phyloP scores from a whole-genome alignment of 2,797 vertebrate genomes.

The Scomberomorus guttatus region DNA sequence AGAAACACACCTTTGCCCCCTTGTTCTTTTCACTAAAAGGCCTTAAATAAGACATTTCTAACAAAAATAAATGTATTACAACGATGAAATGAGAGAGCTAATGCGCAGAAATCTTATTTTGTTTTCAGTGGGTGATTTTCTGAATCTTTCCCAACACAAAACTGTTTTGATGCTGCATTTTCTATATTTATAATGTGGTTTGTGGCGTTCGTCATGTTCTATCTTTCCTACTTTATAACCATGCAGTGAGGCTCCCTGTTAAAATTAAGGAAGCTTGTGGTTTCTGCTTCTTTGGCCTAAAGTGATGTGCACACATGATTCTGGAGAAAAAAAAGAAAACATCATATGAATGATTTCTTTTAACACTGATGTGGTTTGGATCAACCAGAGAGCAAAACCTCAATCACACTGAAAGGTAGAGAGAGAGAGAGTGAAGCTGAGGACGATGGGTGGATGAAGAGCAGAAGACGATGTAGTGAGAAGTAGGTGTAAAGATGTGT shows the following conservation, averaged over 20 bases:
- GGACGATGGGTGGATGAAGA: neutral
- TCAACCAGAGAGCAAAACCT: too few species aligned
- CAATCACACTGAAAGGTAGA: too few species aligned
- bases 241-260: too few species aligned
- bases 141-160: slow-evolving; percentile 5
- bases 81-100: neutral
- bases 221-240: neutral
- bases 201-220: neutral
- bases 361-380: neutral
- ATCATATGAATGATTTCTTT: neutral
- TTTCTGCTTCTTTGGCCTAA: neutral
- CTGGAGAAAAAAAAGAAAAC: neutral
- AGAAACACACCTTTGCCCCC: neutral
- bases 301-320: neutral
- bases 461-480: neutral
- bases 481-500: neutral
- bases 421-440: neutral
- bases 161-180: slow-evolving; percentile 1
- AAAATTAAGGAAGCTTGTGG: too few species aligned
- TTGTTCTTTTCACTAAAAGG: neutral
- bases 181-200: slow-evolving; percentile 6
- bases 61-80: too few species aligned
- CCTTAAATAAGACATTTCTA: neutral
- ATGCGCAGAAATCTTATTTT: neutral
- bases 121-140: neutral